Evolutionary conservation across 1,140 invertebrate genomes (phyloP).

Genomic region (Dryas iulia): DNA sequence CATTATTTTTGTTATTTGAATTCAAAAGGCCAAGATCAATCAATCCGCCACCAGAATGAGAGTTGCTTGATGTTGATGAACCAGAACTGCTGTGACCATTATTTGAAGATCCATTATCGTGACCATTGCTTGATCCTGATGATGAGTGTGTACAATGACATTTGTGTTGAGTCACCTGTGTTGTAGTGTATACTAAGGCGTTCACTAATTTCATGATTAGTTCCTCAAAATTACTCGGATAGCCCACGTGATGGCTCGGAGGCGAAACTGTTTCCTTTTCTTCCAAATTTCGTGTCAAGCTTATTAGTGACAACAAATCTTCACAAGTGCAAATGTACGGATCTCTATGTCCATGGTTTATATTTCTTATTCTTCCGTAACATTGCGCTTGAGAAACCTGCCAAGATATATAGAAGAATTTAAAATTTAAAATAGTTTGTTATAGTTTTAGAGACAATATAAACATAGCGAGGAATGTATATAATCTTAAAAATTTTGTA

Average conservation of each 20-base stretch:
- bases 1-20: constrained; percentile 26
- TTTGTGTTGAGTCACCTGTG: constrained; percentile 21
- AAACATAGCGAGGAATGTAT: background rate
- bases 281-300: constrained; percentile 42
- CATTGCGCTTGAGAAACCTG: constrained; percentile 7
- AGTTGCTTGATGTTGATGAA: constrained; percentile 4
- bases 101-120: background rate
- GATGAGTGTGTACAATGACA: constrained; percentile 14
- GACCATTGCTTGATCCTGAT: background rate
- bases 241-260: background rate
- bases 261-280: constrained; percentile 30
- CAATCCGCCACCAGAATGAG: constrained; percentile 24
- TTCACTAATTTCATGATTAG: constrained; percentile 61
- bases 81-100: background rate
- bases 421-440: no score
- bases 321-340: constrained; percentile 30
- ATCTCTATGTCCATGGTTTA: constrained; percentile 13
- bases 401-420: no score
- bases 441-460: no score
- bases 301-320: constrained; percentile 40
- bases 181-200: constrained; percentile 52
- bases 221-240: constrained; percentile 37
- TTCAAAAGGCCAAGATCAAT: constrained; percentile 31
- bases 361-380: background rate
- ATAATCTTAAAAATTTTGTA: background rate